phyloP scores from a whole-genome alignment of 1,140 invertebrate genomes.

The Caerostris darwini region DNA sequence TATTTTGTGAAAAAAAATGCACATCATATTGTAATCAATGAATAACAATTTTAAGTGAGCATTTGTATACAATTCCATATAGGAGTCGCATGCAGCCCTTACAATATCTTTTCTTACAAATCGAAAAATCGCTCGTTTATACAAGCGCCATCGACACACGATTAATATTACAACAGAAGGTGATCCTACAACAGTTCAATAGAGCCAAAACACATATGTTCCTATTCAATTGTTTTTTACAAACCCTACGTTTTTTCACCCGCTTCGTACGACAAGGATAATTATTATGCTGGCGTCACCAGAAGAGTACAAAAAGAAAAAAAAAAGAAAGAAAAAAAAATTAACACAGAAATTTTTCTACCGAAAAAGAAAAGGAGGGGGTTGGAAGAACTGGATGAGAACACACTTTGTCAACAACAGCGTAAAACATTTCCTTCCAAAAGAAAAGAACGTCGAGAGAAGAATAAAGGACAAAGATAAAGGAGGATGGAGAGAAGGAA shows the following conservation, averaged over 20 bases:
- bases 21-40: no score
- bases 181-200: conserved; percentile 3
- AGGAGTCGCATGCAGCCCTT: no score
- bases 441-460: conserved; percentile 45
- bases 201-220: not conserved
- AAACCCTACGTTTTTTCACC: conserved; percentile 37
- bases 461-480: conserved; percentile 72
- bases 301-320: not conserved
- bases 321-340: not conserved
- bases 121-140: not conserved
- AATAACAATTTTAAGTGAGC: no score
- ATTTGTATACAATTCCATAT: no score
- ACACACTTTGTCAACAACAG: conserved; percentile 73
- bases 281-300: conserved; percentile 49
- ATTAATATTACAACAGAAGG: conserved; percentile 34
- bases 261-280: conserved; percentile 53
- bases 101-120: not conserved
- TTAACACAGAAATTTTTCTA: not conserved
- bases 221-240: conserved; percentile 29
- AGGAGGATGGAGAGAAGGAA: not conserved
- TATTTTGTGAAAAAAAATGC: no score
- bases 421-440: conserved; percentile 70
- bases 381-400: conserved; percentile 39
- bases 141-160: not conserved
- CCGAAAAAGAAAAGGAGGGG: not conserved